These are phyloP conservation scores for Euphonia xanthogaster DNA, from an alignment of 2,797 vertebrate genomes.

Conservation along the genomic window DNA sequence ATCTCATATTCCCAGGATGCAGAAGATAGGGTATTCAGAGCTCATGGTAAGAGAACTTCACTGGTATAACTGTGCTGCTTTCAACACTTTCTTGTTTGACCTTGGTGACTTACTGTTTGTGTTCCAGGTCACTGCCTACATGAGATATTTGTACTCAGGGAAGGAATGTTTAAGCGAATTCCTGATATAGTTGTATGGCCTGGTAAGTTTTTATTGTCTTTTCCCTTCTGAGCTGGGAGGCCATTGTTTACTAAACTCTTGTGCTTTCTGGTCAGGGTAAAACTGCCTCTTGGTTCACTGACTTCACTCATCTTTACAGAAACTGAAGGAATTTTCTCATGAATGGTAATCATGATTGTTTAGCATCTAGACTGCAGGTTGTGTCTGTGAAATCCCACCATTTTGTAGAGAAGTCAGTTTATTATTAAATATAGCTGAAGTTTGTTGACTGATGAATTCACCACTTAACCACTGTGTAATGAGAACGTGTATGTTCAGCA, in stretches of 20 bases:
- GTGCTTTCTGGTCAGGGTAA: neutral
- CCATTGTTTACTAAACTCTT: neutral
- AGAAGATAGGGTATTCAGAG: slow-evolving; percentile 92
- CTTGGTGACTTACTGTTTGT: slow-evolving; percentile 40
- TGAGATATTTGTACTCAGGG: slow-evolving; percentile 95
- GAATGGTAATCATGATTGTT: neutral
- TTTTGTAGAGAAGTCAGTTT: neutral
- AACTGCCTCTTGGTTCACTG: neutral
- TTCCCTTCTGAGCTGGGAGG: neutral
- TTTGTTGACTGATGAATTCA: neutral
- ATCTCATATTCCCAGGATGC: slow-evolving; percentile 89
- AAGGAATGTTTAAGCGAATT: slow-evolving; percentile 91
- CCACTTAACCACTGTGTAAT: neutral
- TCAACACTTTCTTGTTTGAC: neutral
- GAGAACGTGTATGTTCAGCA: neutral
- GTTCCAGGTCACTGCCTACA: slow-evolving; percentile 94
- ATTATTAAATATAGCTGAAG: neutral
- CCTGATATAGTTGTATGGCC: slow-evolving; percentile 98
- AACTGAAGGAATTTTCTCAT: neutral
- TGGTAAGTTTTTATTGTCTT: slow-evolving; percentile 81
- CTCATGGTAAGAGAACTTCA: slow-evolving; percentile 84
- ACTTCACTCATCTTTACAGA: neutral
- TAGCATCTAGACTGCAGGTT: neutral
- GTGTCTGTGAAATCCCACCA: neutral
- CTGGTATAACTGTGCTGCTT: neutral